Percentiles rank a stretch among this genome's conserved stretches.
Conservation (phyloP, 2,797 vertebrate species). For the Anas bernieri region DNA sequence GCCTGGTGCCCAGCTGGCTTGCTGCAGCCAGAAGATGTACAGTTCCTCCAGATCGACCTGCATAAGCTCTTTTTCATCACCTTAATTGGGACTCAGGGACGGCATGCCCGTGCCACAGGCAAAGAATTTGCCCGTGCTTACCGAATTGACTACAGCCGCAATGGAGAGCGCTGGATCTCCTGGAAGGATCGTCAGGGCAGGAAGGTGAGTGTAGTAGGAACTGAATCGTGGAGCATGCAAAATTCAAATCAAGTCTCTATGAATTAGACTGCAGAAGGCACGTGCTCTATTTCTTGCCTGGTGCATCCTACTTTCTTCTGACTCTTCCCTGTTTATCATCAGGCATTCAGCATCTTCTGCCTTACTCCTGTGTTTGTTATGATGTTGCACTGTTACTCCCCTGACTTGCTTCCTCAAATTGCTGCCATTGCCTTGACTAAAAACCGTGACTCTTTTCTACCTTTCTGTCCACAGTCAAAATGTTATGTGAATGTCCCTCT, state of each 20-base stretch:
- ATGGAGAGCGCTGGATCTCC: constrained; percentile 85
- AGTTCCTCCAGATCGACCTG: constrained; percentile 91
- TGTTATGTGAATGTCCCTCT: background rate
- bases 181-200: constrained; percentile 87
- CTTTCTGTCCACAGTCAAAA: background rate
- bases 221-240: accelerated
- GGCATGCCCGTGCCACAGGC: constrained; percentile 85
- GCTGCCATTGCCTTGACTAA: background rate
- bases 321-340: background rate
- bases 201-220: constrained; percentile 64
- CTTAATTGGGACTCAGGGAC: constrained; percentile 89
- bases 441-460: background rate
- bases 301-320: accelerated
- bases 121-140: constrained; percentile 89
- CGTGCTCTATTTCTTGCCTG: accelerated
- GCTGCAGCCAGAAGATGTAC: constrained; percentile 84
- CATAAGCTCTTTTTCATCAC: constrained; percentile 87
- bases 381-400: background rate
- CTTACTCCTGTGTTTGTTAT: too few species aligned
- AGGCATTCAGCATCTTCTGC: accelerated
- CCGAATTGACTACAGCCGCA: constrained; percentile 88
- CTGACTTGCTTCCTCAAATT: background rate
- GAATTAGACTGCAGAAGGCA: background rate
- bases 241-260: background rate
- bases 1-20: constrained; percentile 90